Evolutionary conservation across 1,140 invertebrate species (phyloP), one percentile per base, ranked within the genome.

Genomic region (Mycetomoellerius zeteki): DNA sequence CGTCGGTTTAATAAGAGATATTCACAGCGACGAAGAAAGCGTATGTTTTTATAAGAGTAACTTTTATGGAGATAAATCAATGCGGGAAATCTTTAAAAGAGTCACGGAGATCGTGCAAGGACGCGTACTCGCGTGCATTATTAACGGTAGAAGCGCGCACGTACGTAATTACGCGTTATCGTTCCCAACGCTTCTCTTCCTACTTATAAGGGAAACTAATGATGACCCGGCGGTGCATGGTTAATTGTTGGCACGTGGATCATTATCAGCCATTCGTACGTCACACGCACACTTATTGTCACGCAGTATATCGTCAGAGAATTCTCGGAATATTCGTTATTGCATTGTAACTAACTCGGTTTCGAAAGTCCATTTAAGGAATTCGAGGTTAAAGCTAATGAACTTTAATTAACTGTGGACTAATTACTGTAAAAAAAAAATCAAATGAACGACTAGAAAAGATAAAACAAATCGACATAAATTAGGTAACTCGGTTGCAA

Each of bases 231-330:
- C 33, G 69, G 37, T 81, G 47, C n/a, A 71, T 65, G 30, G 78
- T 82, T 90, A 90, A 91, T 91, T 91, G 65, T 80, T 16, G 88
- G 69, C 86, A 86, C 90, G 87, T 88, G 90, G 78, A 88, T 91
- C 78, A 88, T 91, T 91, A 86, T 88, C 89, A 85, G 58, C 58
- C 80, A 8, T 21, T 21, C 33, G 24, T 67, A 54, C 43, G 43
- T 27, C n/a, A 14, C 33, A 60, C 54, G 30, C 33, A 60, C 30
- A 3, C 52, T 47, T 16, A 75, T 60, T 60, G 54, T 60, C 54
- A 60, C 52, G 33, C 65, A 1, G 19, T 43, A 43, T 14, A 21
- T 43, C n/a, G 33, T 5, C 64, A 14, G 33, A 67, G n/a, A 56
- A 16, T 21, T 56, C n/a, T 75, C 52, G 16, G 52, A 54, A 58